Base-by-base conservation (phyloP, 2,888 invertebrate genomes). In the Helicoverpa assulta region DNA sequence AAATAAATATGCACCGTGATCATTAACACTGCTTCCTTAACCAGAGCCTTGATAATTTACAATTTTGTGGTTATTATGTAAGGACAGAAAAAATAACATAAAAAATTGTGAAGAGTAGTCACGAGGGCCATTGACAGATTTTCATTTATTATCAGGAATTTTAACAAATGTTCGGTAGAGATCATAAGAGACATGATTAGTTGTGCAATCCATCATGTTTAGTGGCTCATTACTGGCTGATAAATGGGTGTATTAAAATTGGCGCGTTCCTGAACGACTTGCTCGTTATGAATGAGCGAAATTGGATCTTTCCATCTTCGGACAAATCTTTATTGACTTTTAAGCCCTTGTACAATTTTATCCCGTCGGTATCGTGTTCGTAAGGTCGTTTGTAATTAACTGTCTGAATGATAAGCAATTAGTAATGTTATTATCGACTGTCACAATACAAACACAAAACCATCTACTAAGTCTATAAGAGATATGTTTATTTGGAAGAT, bases 161-260 rank as follows among this genome's bases (percentile, higher is more conserved):
- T 80, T 64, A 70, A 66, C 55, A 65, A 62, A 66, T 47, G 40
- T 70, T 61, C 68, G 62, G 52, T 37, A 21, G 19, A 40, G 59
- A 59, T 69, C 65, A 65, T 61, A 56, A 52, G 47, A 47, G 54
- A 50, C 40, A 55, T 80, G 77, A 83, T 83, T 80, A 82, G 78
- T 84, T 76, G 83, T 76, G 80, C 81, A 82, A 87, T 89, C 85
- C 85, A 86, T 90, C 87, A 88, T 86, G 72, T 88, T 89, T 84
- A 88, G 71, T 82, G 75, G 82, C 87, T 89, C 87, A 88, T 91
- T 89, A 88, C 76, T 40, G 69, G 74, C 85, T 91, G 90, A 92
- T 90, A 82, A 89, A 91, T 88, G 85, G 85, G 70, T 70, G 74
- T 75, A 82, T 84, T 83, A 82, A 86, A 81, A 74, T 83, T 81